Percentiles rank a stretch among this genome's conserved stretches.
Conservation (phyloP, 2,797 vertebrate species). For the Platalea minor region DNA sequence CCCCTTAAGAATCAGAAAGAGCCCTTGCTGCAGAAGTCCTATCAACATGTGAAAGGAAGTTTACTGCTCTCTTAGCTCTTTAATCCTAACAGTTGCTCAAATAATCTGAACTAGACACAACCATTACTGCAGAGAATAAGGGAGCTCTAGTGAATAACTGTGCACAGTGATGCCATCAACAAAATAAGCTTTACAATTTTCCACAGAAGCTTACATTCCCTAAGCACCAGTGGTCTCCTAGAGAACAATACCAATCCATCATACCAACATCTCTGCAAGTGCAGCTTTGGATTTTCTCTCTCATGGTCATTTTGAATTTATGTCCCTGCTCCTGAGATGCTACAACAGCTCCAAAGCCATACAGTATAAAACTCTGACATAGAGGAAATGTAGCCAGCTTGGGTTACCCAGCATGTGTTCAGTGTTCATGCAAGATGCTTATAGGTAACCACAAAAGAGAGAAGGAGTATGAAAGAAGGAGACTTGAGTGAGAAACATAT, state of each 20-base stretch:
- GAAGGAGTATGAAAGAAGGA: background rate
- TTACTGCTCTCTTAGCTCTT: background rate
- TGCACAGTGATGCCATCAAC: background rate
- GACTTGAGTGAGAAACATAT: fast-evolving
- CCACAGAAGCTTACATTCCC: background rate
- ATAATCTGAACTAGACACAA: background rate
- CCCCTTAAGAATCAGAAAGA: background rate
- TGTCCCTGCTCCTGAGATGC: background rate
- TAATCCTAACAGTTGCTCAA: background rate
- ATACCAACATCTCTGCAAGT: background rate
- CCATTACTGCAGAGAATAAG: background rate
- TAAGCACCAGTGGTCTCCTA: background rate
- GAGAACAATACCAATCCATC: background rate
- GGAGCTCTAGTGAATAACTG: background rate
- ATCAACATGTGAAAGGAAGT: background rate
- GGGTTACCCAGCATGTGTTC: background rate
- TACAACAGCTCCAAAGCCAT: background rate
- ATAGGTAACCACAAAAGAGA: background rate
- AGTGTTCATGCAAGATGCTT: background rate
- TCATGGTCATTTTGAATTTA: background rate
- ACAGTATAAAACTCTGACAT: background rate
- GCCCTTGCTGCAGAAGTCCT: background rate
- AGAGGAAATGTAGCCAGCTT: background rate
- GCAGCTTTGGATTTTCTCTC: background rate
- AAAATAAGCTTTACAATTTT: background rate